These are phyloP conservation scores for Agapostemon virescens DNA, from an alignment of 2,888 invertebrate genomes.

Conservation along the genomic window DNA sequence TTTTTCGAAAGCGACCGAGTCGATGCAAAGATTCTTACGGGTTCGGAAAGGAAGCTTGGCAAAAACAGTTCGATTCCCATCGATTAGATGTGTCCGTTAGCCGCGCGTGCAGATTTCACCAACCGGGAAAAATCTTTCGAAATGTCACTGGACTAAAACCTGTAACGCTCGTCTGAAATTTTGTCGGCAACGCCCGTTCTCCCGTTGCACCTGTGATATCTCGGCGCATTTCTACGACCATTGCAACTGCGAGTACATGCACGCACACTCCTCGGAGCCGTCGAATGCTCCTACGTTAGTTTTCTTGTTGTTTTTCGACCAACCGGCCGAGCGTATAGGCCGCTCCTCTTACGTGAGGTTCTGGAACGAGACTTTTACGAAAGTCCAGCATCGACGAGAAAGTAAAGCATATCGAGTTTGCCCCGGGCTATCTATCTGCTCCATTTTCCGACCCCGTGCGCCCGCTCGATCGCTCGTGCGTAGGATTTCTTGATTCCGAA, in stretches of 20 bases:
- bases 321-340: constrained; percentile 35
- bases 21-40: neutral
- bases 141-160: constrained; percentile 43
- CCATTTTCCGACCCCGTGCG: constrained; percentile 67
- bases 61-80: neutral
- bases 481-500: constrained; percentile 1
- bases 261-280: neutral
- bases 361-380: constrained; percentile 69
- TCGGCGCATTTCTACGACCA: constrained; percentile 14
- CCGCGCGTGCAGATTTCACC: constrained; percentile 20
- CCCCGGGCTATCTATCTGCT: constrained; percentile 62
- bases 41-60: neutral
- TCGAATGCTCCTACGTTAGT: neutral
- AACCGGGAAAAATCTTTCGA: constrained; percentile 23
- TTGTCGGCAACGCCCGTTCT: constrained; percentile 62
- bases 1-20: neutral
- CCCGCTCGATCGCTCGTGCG: neutral
- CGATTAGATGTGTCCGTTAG: constrained; percentile 1
- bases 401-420: constrained; percentile 65
- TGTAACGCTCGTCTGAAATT: constrained; percentile 41
- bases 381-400: constrained; percentile 67
- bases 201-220: constrained; percentile 57
- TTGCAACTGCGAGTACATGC: neutral
- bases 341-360: constrained; percentile 64
- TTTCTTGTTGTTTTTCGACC: constrained; percentile 44